Evolutionary conservation across 2,797 vertebrate species (phyloP).

Genomic region (Paedocypris micromegethes): DNA sequence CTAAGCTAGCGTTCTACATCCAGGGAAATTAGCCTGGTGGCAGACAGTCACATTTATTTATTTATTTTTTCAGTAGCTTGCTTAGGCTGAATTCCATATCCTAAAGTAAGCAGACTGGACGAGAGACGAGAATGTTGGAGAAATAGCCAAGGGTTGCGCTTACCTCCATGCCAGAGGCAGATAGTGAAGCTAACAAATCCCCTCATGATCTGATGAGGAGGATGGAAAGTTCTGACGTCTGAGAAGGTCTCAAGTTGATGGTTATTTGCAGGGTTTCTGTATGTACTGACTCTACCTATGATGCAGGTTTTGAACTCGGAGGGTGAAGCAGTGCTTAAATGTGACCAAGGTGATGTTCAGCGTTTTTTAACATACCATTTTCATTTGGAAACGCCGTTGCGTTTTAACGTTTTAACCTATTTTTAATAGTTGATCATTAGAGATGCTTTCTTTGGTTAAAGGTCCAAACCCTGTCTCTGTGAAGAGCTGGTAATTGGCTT

Average conservation of each 20-base stretch:
- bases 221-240: constrained; percentile 29
- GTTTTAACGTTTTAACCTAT: constrained; percentile 50
- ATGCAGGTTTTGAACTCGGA: constrained; percentile 34
- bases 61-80: constrained; percentile 56
- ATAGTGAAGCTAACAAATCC: constrained; percentile 40
- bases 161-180: constrained; percentile 36
- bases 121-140: constrained; percentile 34
- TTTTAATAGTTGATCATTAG: constrained; percentile 66
- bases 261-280: constrained; percentile 25
- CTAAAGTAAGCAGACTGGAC: constrained; percentile 44
- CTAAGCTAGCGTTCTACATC: constrained; percentile 47
- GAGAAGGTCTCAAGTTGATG: constrained; percentile 24
- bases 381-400: constrained; percentile 50
- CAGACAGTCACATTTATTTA: constrained; percentile 61
- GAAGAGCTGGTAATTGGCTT: constrained; percentile 68
- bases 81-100: constrained; percentile 40
- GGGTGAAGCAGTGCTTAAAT: constrained; percentile 1
- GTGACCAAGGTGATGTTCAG: constrained; percentile 34
- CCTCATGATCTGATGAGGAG: constrained; percentile 23
- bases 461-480: constrained; percentile 57
- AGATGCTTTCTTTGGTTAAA: constrained; percentile 67
- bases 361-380: constrained; percentile 55
- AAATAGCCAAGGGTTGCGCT: constrained; percentile 23
- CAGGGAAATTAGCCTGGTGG: constrained; percentile 64
- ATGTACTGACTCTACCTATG: constrained; percentile 1